These are phyloP conservation scores for Apteryx owenii DNA, from an alignment of 2,113 vertebrate species.

Conservation along the genomic window DNA sequence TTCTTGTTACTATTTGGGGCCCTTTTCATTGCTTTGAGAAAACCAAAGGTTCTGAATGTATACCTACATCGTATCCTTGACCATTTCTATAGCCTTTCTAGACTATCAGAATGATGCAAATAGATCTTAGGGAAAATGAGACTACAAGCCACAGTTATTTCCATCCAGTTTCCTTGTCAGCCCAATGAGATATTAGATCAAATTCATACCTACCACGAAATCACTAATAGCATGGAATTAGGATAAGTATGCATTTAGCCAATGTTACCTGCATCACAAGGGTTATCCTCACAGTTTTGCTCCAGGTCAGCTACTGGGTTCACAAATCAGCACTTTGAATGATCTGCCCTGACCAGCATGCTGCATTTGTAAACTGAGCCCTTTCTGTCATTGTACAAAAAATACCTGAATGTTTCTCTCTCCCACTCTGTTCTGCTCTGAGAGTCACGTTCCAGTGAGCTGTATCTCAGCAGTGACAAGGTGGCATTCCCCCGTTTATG, in stretches of 20 bases:
- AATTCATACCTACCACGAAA: slow-evolving; percentile 9
- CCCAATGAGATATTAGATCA: background rate
- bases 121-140: background rate
- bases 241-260: background rate
- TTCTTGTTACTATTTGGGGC: background rate
- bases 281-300: background rate
- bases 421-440: background rate
- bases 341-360: background rate
- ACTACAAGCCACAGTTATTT: background rate
- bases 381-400: background rate
- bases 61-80: background rate
- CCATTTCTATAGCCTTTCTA: background rate
- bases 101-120: background rate
- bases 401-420: background rate
- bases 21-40: background rate
- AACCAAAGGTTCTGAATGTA: background rate
- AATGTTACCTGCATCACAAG: background rate
- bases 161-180: background rate
- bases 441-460: slow-evolving; percentile 13
- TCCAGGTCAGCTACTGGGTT: background rate
- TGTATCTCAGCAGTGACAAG: background rate
- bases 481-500: slow-evolving; percentile 15
- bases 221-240: background rate
- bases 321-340: background rate
- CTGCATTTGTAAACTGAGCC: background rate